Conservation (phyloP, 2,888 invertebrate genomes). For the Acleris emargana region DNA sequence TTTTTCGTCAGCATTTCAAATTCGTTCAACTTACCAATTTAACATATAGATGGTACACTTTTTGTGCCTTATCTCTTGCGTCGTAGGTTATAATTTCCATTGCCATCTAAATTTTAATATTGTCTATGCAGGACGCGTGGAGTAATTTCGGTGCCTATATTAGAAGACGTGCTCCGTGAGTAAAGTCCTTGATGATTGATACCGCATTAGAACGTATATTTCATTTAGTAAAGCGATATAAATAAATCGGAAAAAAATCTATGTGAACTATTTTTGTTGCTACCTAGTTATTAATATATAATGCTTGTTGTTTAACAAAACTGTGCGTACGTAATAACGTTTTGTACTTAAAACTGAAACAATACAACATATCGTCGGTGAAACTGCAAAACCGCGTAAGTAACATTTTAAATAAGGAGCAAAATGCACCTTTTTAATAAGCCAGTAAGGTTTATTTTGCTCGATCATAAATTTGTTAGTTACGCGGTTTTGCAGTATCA, state of each 20-base stretch:
- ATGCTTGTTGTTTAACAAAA: no score
- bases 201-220: conserved; percentile 5
- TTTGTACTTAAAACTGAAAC: no score
- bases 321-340: no score
- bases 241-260: background rate
- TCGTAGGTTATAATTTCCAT: conserved; percentile 11
- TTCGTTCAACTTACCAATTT: conserved; percentile 24
- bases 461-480: no score
- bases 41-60: background rate
- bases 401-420: no score
- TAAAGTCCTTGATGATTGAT: conserved; percentile 27
- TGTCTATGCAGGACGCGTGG: conserved; percentile 34
- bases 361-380: no score
- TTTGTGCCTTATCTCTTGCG: conserved; percentile 11
- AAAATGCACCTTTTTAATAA: no score
- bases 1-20: conserved; percentile 25
- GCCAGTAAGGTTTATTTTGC: no score
- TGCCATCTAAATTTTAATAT: conserved; percentile 19
- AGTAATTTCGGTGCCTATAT: conserved; percentile 34
- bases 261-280: no score
- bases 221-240: conserved; percentile 1
- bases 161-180: conserved; percentile 29
- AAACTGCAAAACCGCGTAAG: no score
- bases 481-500: no score
- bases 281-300: no score